Evolutionary conservation across 1,140 invertebrate genomes (phyloP), one percentile per base, ranked within the genome.

Genomic region (Caenorhabditis tropicalis): DNA sequence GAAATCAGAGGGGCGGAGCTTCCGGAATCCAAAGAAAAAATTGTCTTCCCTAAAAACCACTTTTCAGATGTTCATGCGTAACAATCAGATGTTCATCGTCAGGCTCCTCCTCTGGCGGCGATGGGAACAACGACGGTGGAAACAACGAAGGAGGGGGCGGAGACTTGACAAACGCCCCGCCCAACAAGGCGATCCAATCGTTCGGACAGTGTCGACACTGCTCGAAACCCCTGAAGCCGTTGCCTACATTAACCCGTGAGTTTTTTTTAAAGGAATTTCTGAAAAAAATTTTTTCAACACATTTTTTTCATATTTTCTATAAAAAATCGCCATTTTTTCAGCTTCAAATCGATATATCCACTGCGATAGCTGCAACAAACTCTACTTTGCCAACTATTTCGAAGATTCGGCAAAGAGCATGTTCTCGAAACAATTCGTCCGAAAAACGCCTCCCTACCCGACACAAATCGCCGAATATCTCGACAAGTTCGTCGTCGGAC

Each of bases 401-500:
- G 84, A 88, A 36, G 82, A 79, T 15, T 82, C 31, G 19, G 74
- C 53, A 10, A 74, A 82, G 27, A 83, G 65, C 29, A 60, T 81
- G 81, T 56, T 86, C 46, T 82, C 80, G 24, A 70, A 86, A 36
- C 70, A 70, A 24, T 82, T 85, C 80, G 48, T 70, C 33, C 79
- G 65, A 31, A 81, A 82, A 51, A 84, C 65, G 10, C 87, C 87
- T 15, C 87, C 87, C 0, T 88, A 86, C 60, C 87, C 87, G 0
- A 60, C 58, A 10, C 81, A 88, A 94, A 98, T 99, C 86, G 96
- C 95, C 92, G 95, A 96, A 89, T 98, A 96, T 92, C 92, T 99
- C 43, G 95, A 98, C 92, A 95, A 95, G 90, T 96, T 96, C 92
- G 96, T 99, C 21, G 94, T 99, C n/a, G 98, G 97, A n/a, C 98